A percentile compares a stretch with the other conserved stretches of the same genome.
Conservation (phyloP, 2,888 invertebrate genomes). For the Orchestes rusci region DNA sequence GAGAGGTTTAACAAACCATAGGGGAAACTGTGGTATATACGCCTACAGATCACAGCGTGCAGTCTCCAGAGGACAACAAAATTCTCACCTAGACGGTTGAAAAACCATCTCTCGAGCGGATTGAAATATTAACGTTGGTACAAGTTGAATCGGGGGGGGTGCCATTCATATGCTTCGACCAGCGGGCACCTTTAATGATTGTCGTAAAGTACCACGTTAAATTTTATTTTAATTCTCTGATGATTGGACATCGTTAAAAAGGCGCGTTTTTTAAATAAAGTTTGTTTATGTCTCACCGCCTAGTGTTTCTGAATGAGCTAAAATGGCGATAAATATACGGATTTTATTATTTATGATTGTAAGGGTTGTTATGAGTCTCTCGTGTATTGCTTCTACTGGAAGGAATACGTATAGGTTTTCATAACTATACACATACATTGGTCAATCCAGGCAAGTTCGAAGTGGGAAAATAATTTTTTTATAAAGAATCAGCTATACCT, state of each 20-base stretch:
- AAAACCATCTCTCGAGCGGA: constrained; percentile 40
- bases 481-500: too few species aligned
- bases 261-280: constrained; percentile 24
- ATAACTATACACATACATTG: too few species aligned
- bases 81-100: constrained; percentile 44
- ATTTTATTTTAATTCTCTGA: constrained; percentile 31
- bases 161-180: constrained; percentile 36
- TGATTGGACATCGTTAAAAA: constrained; percentile 29
- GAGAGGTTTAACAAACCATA: constrained; percentile 16
- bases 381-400: too few species aligned
- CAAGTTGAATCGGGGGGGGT: constrained; percentile 38
- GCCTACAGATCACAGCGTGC: constrained; percentile 36
- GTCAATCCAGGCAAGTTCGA: too few species aligned
- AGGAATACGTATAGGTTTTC: too few species aligned
- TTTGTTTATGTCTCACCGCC: constrained; percentile 26
- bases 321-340: constrained; percentile 16
- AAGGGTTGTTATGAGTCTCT: too few species aligned
- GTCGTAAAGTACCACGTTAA: constrained; percentile 28
- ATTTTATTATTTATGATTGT: too few species aligned
- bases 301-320: constrained; percentile 15
- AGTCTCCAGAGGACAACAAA: constrained; percentile 43
- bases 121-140: constrained; percentile 43
- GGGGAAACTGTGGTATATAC: constrained; percentile 9
- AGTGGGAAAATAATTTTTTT: too few species aligned
- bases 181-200: constrained; percentile 24